phyloP scores from a whole-genome alignment of 2,797 vertebrate genomes.

The Lagorchestes hirsutus region DNA sequence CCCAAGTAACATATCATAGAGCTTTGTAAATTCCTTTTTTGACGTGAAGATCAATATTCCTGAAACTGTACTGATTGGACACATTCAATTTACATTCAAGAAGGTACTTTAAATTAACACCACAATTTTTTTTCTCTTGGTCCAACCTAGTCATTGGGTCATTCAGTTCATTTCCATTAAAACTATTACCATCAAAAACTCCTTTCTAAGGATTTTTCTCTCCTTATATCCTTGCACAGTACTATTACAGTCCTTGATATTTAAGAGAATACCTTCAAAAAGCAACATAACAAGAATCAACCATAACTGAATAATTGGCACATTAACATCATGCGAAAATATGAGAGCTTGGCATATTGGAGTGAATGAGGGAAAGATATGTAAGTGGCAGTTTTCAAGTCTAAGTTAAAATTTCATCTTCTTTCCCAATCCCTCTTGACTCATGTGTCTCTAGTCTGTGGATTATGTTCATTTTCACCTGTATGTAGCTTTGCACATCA shows the following conservation, averaged over 20 bases:
- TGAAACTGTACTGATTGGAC: constrained; percentile 20
- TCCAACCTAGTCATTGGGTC: background rate
- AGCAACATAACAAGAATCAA: background rate
- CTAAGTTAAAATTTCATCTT: background rate
- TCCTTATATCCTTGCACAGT: background rate
- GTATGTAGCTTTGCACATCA: no score
- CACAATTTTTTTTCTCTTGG: background rate
- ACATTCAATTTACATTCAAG: constrained; percentile 21
- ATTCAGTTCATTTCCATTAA: background rate
- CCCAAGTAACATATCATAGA: background rate
- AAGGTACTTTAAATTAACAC: background rate
- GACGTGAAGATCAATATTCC: background rate
- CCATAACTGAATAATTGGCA: background rate
- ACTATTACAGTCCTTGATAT: background rate
- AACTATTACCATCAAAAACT: constrained; percentile 3
- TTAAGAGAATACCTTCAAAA: background rate
- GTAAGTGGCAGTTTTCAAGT: background rate
- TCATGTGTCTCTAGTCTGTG: background rate
- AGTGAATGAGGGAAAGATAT: no score
- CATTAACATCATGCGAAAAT: background rate
- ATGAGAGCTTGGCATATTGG: no score
- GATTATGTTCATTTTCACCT: background rate
- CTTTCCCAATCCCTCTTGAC: background rate
- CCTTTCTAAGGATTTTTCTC: background rate
- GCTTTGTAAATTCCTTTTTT: constrained; percentile 13